Base-by-base conservation (phyloP, 2,888 invertebrate genomes). In the Portevinia maculata region DNA sequence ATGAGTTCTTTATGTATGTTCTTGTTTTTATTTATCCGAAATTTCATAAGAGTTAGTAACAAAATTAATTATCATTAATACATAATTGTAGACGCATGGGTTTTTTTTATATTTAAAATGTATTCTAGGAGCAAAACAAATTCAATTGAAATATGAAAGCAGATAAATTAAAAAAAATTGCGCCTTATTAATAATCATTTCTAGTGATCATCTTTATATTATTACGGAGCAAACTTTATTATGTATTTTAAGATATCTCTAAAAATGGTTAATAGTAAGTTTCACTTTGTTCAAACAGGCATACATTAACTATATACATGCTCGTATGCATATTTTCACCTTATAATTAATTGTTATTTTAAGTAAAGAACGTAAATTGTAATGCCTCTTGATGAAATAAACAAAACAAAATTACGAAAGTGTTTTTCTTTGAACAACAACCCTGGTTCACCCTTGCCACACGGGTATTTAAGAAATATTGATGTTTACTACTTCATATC, bases 341-440 rank as follows among this genome's bases (percentile, higher is more conserved):
- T 79, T 79, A 74, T 79, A 67, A 73, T 79, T 73, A 73, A 70
- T 73, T 48, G 67, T 79, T 65, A 65, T 74, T 73, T 78, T 73
- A 78, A 65, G 78, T 59, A 59, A 73, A 39, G 15, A 32, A 53
- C 60, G 34, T 30, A 53, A 78, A 78, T 48, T 79, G 74, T 74
- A 79, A 74, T 79, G 60, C 67, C 79, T 75, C 65, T 79, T 74
- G 53, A 79, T 71, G 62, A 74, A 79, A 79, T 79, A 79, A 79
- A 79, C 15, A 79, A 28, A 52, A 39, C 39, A 39, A 39, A 39
- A 39, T 39, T 39, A 39, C 3, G 0, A 7, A 15, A 7, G 2
- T 15, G 2, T 1, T 39, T 7, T 13, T 13, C 0, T 39, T 39
- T 37, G 1, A 37, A 4, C 37, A 37, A n/a, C n/a, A 3, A 15